Percentiles rank a stretch among this genome's conserved stretches.
phyloP scores from a whole-genome alignment of 1,140 invertebrate genomes.

The Drosophila murphyi region DNA sequence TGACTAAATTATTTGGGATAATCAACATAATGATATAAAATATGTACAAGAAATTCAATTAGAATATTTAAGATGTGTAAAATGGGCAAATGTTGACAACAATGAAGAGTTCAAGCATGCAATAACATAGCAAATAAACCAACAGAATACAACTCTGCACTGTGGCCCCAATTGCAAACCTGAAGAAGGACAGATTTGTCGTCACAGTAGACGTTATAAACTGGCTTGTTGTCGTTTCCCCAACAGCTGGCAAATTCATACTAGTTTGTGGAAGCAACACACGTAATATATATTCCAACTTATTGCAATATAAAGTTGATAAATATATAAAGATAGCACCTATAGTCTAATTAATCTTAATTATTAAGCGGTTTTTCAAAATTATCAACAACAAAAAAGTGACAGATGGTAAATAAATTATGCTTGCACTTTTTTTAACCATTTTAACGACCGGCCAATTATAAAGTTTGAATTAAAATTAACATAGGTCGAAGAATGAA shows the following conservation, averaged over 20 bases:
- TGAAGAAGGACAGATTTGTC: neutral
- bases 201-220: neutral
- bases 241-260: neutral
- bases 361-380: too few species aligned
- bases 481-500: too few species aligned
- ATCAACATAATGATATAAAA: constrained; percentile 16
- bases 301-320: neutral
- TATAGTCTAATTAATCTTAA: too few species aligned
- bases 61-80: neutral
- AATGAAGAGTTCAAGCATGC: neutral
- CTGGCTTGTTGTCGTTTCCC: neutral
- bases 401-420: too few species aligned
- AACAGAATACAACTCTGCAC: neutral
- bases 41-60: neutral
- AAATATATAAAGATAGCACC: too few species aligned
- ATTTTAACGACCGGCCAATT: too few species aligned
- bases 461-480: too few species aligned
- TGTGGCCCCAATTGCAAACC: neutral
- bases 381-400: too few species aligned
- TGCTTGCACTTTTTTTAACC: too few species aligned
- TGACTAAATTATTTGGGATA: constrained; percentile 24
- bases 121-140: neutral
- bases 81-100: neutral
- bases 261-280: neutral
- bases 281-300: neutral